Base-by-base conservation (phyloP, 2,888 invertebrate genomes). In the Apantesis nais region DNA sequence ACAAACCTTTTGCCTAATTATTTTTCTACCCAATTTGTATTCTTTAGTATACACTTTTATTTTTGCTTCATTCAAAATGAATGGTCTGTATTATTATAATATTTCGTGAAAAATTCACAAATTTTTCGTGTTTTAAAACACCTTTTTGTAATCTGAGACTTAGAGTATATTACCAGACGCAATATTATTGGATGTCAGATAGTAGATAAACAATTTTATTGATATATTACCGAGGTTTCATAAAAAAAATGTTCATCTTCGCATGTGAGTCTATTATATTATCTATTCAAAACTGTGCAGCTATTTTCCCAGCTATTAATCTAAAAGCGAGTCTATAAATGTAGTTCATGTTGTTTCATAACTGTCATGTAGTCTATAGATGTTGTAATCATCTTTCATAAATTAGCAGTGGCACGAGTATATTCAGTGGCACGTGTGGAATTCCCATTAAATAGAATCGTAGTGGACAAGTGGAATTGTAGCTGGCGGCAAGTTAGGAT, bases 381-480 rank as follows among this genome's bases (percentile, higher is more conserved):
- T 34, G 65, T 69, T 60, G 64, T 69, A 44, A 52, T 74, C 74
- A 81, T 81, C 70, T 69, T 37, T 71, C 63, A 73, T 73, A 77
- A 79, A 87, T 86, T 82, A 86, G 83, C 79, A 83, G 84, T 84
- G 86, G 88, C 89, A 90, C 89, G 89, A 87, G 88, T 78, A 81
- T 73, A 70, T 78, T 78, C 76, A 78, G 3, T 4, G 85, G 84
- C 81, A 83, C 83, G 85, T 84, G 83, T 85, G 89, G 89, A 88
- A 90, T 90, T 86, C 77, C 87, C 86, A 91, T 91, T 89, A 90
- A 78, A 78, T 73, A 83, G 81, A 83, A 85, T 86, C 79, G 79
- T 81, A 78, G 82, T 78, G 84, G 80, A 78, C 75, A 75, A 82
- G 82, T 83, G 79, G 85, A 86, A 86, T 88, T 86, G 87, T 86